Evolutionary conservation across 2,113 vertebrate genomes (phyloP).

Genomic region (Rhegmatorhina hoffmannsi): DNA sequence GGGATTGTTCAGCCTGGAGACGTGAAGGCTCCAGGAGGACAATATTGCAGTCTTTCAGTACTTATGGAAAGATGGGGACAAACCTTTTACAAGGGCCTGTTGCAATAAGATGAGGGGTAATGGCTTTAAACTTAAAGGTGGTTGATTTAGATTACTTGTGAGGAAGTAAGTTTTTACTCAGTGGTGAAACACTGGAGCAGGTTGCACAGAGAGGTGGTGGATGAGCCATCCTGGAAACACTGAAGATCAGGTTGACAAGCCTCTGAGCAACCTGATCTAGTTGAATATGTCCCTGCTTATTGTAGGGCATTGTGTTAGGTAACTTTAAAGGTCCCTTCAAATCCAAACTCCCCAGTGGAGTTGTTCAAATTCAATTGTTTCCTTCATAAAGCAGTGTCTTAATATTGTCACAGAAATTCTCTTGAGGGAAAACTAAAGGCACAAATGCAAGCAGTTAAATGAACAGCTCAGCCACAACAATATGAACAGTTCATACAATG

Average conservation of each 20-base stretch:
- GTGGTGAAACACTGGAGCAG: background rate
- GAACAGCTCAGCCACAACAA: background rate
- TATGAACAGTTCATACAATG: background rate
- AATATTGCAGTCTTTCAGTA: background rate
- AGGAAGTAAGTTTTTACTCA: background rate
- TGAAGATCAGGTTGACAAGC: background rate
- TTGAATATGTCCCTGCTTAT: background rate
- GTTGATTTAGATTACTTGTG: background rate
- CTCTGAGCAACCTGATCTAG: background rate
- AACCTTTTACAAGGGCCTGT: background rate
- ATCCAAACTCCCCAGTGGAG: background rate
- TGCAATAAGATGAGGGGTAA: background rate
- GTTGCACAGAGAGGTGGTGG: background rate
- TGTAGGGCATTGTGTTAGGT: background rate
- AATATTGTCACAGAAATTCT: background rate
- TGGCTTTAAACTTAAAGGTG: background rate
- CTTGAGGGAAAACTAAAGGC: background rate
- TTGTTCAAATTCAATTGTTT: background rate
- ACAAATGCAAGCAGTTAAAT: background rate
- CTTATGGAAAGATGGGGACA: background rate
- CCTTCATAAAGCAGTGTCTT: background rate
- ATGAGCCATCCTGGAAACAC: background rate
- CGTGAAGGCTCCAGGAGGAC: background rate
- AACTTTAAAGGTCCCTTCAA: background rate
- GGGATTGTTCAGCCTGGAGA: background rate